Percentiles rank a stretch among this genome's conserved stretches.
These are phyloP conservation scores for Caenorhabditis becei DNA, from an alignment of 2,888 invertebrate genomes.

Conservation along the genomic window DNA sequence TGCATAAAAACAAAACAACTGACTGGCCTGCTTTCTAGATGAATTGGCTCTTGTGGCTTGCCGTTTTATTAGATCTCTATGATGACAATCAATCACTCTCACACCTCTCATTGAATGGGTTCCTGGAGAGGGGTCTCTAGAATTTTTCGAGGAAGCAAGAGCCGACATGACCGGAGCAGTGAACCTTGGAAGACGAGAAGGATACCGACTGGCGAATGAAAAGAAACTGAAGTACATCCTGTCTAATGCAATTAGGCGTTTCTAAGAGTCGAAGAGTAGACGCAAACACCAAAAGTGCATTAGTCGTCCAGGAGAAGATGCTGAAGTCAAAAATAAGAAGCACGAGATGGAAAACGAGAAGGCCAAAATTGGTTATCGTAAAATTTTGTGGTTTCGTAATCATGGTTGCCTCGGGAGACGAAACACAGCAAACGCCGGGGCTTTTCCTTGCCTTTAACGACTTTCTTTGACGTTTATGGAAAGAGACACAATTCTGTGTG, in stretches of 20 bases:
- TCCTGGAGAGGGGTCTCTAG: constrained; percentile 10
- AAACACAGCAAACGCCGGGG: not conserved
- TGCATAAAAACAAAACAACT: constrained; percentile 48
- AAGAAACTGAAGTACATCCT: constrained; percentile 22
- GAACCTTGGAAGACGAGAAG: not conserved
- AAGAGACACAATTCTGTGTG: constrained; percentile 5
- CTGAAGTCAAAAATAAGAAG: not conserved
- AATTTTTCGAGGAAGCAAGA: constrained; percentile 11
- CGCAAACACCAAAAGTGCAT: constrained; percentile 28
- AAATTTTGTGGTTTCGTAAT: constrained; percentile 26
- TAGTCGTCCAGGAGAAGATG: constrained; percentile 10
- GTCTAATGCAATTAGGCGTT: constrained; percentile 50
- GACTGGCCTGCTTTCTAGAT: constrained; percentile 28
- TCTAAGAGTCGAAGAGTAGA: constrained; percentile 25
- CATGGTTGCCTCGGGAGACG: constrained; percentile 26
- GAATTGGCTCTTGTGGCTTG: constrained; percentile 40
- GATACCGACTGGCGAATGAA: constrained; percentile 1
- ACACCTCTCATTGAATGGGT: constrained; percentile 37
- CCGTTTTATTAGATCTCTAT: constrained; percentile 41
- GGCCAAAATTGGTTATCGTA: not conserved
- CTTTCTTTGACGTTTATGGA: constrained; percentile 18
- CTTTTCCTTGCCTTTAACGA: constrained; percentile 10
- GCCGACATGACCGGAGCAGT: not conserved
- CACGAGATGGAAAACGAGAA: not conserved
- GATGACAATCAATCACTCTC: constrained; percentile 52